A percentile compares a stretch with the other conserved stretches of the same genome.
These are phyloP conservation scores for Actinernus sp. DNA, from an alignment of 92 coral and sea anemone genomes.

Conservation along the genomic window DNA sequence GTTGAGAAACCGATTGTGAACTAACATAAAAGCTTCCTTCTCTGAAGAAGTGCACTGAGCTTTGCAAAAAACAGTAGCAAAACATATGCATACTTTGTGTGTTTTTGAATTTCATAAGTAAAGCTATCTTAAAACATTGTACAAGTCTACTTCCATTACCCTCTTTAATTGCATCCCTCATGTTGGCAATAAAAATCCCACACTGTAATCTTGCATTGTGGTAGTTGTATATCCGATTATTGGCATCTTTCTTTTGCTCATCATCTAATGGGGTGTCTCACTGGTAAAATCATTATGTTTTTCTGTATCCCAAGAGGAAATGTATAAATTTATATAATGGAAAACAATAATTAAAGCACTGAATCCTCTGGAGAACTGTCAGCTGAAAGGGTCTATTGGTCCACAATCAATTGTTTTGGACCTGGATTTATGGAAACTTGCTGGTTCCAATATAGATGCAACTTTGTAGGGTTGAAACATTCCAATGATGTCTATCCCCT, in stretches of 20 bases:
- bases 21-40: constrained; percentile 25
- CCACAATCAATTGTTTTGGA: too few species aligned
- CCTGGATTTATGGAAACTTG: too few species aligned
- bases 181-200: constrained; percentile 54
- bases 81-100: constrained; percentile 58
- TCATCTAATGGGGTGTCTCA: constrained; percentile 7
- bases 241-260: constrained; percentile 16
- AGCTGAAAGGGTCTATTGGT: too few species aligned
- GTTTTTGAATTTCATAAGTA: constrained; percentile 51
- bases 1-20: constrained; percentile 58
- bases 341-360: too few species aligned
- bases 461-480: too few species aligned
- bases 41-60: constrained; percentile 30
- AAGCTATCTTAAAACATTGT: constrained; percentile 51
- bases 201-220: constrained; percentile 73
- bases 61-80: constrained; percentile 58
- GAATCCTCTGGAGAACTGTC: too few species aligned
- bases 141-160: constrained; percentile 70
- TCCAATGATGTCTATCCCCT: too few species aligned
- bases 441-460: too few species aligned
- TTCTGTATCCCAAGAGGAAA: too few species aligned
- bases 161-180: constrained; percentile 66
- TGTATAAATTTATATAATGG: too few species aligned
- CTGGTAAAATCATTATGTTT: too few species aligned
- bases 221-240: constrained; percentile 51